phyloP scores from a whole-genome alignment of 2,113 vertebrate species.

The Danionella cerebrum region DNA sequence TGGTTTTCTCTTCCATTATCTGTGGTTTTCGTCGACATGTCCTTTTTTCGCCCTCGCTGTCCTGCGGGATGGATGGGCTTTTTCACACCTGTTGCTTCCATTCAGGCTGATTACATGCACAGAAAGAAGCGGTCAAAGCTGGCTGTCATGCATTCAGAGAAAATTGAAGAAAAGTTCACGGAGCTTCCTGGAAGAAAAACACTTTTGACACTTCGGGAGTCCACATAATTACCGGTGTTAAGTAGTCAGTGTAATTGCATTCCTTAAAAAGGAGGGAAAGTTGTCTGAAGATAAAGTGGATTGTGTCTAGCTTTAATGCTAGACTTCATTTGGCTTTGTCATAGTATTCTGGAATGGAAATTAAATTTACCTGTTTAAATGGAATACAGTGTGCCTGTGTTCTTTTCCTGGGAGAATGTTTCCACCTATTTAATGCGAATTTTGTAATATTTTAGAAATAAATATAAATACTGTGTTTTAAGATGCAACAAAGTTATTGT shows the following conservation, averaged over 20 bases:
- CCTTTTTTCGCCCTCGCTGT: not conserved
- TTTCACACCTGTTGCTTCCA: conserved; percentile 38
- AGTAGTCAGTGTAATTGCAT: conserved; percentile 3
- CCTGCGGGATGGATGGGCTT: not conserved
- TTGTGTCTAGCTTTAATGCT: not conserved
- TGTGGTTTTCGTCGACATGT: not conserved
- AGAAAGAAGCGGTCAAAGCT: conserved; percentile 25
- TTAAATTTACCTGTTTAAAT: not conserved
- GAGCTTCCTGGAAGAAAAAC: conserved; percentile 11
- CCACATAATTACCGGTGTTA: conserved; percentile 2
- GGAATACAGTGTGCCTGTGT: not conserved
- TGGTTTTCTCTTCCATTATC: not conserved
- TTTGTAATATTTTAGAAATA: no score
- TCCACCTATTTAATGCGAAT: no score
- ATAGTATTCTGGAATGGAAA: not conserved
- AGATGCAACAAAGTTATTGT: no score
- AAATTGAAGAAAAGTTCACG: conserved; percentile 1
- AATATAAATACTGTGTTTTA: no score
- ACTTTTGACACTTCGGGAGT: conserved; percentile 18
- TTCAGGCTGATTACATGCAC: conserved; percentile 27
- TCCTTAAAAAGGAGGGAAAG: not conserved
- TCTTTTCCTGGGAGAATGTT: no score
- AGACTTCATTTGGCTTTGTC: not conserved
- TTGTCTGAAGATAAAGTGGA: not conserved
- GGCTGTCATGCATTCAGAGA: conserved; percentile 20